Conservation (phyloP, 2,113 vertebrate species). For the Hippocampus zosterae region DNA sequence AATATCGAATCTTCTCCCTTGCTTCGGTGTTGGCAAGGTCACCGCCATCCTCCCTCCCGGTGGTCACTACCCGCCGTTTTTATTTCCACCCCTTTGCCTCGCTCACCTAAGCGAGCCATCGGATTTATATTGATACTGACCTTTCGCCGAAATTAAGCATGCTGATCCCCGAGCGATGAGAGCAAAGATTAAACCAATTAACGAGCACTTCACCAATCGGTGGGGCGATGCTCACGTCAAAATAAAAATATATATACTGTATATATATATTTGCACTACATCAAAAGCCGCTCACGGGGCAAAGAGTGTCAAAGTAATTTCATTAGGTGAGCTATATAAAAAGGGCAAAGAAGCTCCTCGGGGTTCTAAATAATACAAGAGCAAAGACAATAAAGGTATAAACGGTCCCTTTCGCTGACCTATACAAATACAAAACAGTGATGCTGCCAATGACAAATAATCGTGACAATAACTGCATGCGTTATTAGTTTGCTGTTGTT, state of each 20-base stretch:
- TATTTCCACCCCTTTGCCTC: slow-evolving; percentile 41
- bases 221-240: slow-evolving; percentile 47
- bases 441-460: slow-evolving; percentile 11
- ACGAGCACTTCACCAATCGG: slow-evolving; percentile 73
- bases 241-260: slow-evolving; percentile 50
- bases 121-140: slow-evolving; percentile 80
- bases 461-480: not conserved
- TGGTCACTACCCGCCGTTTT: slow-evolving; percentile 53
- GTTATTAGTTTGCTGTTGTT: slow-evolving; percentile 3
- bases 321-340: slow-evolving; percentile 49
- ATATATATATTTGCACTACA: slow-evolving; percentile 60
- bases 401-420: slow-evolving; percentile 13
- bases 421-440: slow-evolving; percentile 15
- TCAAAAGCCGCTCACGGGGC: slow-evolving; percentile 53
- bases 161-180: slow-evolving; percentile 62
- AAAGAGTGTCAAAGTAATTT: slow-evolving; percentile 56
- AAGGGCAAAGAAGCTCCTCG: slow-evolving; percentile 35
- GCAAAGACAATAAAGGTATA: slow-evolving; percentile 36
- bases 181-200: slow-evolving; percentile 82
- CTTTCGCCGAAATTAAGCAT: slow-evolving; percentile 77
- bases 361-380: slow-evolving; percentile 36
- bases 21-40: slow-evolving; percentile 61
- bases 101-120: slow-evolving; percentile 45
- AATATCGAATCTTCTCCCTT: slow-evolving; percentile 73
- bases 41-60: slow-evolving; percentile 48